phyloP scores from a whole-genome alignment of 2,797 vertebrate species.

The Pantherophis alleghaniensis region DNA sequence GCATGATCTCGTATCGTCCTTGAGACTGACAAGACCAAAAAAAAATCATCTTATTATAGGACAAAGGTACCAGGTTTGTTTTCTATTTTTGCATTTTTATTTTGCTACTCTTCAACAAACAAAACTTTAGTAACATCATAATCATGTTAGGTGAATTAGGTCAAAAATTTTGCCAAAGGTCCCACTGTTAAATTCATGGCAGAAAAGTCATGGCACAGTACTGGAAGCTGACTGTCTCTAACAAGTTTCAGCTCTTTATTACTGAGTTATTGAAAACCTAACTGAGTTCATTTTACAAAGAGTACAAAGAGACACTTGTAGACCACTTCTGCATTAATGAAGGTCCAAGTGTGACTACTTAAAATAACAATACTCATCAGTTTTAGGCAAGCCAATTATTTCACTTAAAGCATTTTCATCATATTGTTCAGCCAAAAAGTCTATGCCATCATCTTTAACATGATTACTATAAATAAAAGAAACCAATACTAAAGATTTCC shows the following conservation, averaged over 20 bases:
- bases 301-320: neutral
- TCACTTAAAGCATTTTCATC: neutral
- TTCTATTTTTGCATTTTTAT: neutral
- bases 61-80: neutral
- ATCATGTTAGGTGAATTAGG: neutral
- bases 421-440: neutral
- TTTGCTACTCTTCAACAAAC: neutral
- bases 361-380: constrained; percentile 2
- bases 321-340: neutral
- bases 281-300: neutral
- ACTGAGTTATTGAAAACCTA: neutral
- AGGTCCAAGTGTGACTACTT: neutral
- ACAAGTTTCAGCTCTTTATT: neutral
- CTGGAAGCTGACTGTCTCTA: neutral
- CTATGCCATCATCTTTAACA: neutral
- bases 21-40: constrained; percentile 81
- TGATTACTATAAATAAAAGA: neutral
- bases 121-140: neutral
- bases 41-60: neutral
- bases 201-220: neutral
- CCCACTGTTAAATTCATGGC: neutral
- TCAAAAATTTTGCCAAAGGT: neutral
- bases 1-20: constrained; percentile 92
- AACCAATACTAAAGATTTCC: too few species aligned
- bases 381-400: neutral